Base-by-base conservation (phyloP, 2,113 vertebrate genomes). In the Lethenteron camtschaticum region DNA sequence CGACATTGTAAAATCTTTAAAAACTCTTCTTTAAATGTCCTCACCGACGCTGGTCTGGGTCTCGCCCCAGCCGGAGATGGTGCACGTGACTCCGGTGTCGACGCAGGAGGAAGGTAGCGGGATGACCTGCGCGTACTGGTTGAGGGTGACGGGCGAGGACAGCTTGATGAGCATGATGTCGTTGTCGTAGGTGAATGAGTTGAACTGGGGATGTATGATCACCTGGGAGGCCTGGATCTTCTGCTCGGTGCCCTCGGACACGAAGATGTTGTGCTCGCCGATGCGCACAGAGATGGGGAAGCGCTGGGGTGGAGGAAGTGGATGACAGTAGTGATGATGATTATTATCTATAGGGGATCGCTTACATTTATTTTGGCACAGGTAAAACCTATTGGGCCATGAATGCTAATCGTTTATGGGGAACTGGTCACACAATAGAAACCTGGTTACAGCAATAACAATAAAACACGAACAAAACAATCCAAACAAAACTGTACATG, bases 121-220 rank as follows among this genome's bases (percentile, higher is more conserved):
- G 69, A 89, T 75, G 8, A 82, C 76, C 0, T 20, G 68, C 71
- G 87, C 83, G 1, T 81, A 79, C 70, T 11, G 56, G 72, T 79
- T 87, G n/a, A 85, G 56, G 58, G 9, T 1, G 73, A 80, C 82
- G 0, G 83, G 74, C 0, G 8, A 6, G 1, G 71, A 69, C 76
- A 86, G 75, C 72, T 84, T 83, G 75, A 88, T 79, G 73, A 88
- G 73, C 86, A 88, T 86, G 78, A 88, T 77, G 83, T 88, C 86
- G 0, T 85, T 82, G 76, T 88, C 81, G 55, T 86, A 81, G 75
- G 14, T 78, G 69, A 70, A 78, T 11, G 75, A 72, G 68, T 60
- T 68, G n/a, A 82, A 84, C 0, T 4, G 1, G 1, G 83, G 84
- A 55, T 87, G 77, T 0, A 69, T 73, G 78, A 83, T 75, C 71